A percentile compares a stretch with the other conserved stretches of the same genome.
phyloP scores from a whole-genome alignment of 2,113 vertebrate species.

The Colinus virginianus region DNA sequence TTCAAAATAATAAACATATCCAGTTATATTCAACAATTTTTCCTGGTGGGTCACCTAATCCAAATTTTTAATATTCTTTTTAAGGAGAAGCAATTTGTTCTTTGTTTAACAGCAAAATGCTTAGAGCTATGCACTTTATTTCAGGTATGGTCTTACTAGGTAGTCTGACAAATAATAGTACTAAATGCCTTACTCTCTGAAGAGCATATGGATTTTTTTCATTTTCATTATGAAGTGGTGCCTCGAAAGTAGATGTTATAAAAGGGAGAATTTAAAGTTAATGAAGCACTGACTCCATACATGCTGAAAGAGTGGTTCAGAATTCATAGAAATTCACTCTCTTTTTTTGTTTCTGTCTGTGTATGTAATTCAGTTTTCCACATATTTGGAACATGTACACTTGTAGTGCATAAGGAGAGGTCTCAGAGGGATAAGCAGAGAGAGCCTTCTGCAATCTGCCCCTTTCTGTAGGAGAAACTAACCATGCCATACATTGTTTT shows the following conservation, averaged over 20 bases:
- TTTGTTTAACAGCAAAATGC: neutral
- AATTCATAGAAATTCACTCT: neutral
- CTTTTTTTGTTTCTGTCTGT: neutral
- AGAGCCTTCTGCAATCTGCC: neutral
- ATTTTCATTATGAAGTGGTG: neutral
- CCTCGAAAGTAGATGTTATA: neutral
- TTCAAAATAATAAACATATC: neutral
- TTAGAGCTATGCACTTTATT: neutral
- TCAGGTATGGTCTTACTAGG: neutral
- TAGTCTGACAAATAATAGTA: neutral
- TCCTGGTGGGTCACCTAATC: neutral
- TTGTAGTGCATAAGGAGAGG: neutral
- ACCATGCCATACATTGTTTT: rapidly evolving
- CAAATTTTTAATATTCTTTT: neutral
- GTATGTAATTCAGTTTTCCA: neutral
- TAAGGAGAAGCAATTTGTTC: conserved; percentile 1
- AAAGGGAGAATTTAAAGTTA: neutral
- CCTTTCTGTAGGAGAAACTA: neutral
- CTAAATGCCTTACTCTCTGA: neutral
- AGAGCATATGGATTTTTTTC: neutral
- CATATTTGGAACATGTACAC: neutral
- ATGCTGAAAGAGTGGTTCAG: neutral
- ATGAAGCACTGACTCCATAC: neutral
- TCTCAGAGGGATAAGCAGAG: neutral
- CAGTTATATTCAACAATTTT: neutral